Evolutionary conservation across 2,113 vertebrate genomes (phyloP), one percentile per base, ranked within the genome.

Genomic region (Podarcis muralis): DNA sequence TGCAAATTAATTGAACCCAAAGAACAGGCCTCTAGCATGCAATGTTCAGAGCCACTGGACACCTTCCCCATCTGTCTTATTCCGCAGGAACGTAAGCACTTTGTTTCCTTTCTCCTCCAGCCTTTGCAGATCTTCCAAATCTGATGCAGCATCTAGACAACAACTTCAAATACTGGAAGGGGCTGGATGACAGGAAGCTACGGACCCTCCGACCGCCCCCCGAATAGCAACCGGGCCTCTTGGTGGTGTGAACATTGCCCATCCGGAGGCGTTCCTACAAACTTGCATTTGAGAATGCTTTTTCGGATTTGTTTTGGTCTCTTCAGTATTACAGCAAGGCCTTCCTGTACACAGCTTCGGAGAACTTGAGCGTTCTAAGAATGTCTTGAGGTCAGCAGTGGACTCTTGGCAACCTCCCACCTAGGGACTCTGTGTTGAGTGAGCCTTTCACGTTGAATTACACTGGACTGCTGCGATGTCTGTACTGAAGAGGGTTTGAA

Each of bases 131-230:
- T 96, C 97, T 99, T 90, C 99, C 99, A 5, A 98, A 99, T 94
- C 94, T 99, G 89, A 98, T 99, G 98, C 98, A 98, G 96, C 97
- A 99, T 93, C 97, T 99, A 93, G 98, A 99, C 96, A 98, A 98
- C 91, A 99, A 99, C 96, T 99, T 99, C 94, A 99, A 99, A 90
- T 99, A 99, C 97, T 99, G 99, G 99, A 99, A 99, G 96, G 95
- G 97, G 90, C 95, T 99, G 89, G 98, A 99, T 8, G 98, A 98
- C 2, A 96, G 93, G 92, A 98, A 99, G 93, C 97, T 99, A 85
- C 97, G 97, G 94, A 98, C 96, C 92, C 96, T 99, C 84, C 97
- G 98, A 43, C 98, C 98, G 0, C 98, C 98, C 18, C 97, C 97
- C 0, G 98, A 99, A 88, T 98, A 98, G 90, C 84, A 32, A 75